Evolutionary conservation across 2,888 invertebrate genomes (phyloP).

Genomic region (Agonopterix arenella): DNA sequence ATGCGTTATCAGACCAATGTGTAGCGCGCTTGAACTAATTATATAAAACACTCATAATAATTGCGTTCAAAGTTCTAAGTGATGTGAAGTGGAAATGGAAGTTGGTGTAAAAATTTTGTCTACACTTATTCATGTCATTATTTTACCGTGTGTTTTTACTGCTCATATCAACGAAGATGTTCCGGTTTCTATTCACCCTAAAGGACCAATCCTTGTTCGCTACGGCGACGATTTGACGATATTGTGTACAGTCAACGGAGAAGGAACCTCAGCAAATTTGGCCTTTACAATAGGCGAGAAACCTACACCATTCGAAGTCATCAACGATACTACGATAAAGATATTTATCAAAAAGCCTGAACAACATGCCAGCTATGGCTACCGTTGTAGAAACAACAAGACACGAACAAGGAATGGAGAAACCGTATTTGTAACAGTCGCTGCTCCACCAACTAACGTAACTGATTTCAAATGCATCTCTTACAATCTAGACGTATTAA

Average conservation of each 20-base stretch:
- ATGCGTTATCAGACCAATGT: no score
- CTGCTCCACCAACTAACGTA: slow-evolving; percentile 78
- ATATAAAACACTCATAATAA: no score
- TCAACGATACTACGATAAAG: slow-evolving; percentile 80
- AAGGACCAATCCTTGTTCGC: slow-evolving; percentile 35
- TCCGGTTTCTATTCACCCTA: no score
- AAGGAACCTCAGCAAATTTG: slow-evolving; percentile 54
- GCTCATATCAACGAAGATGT: no score
- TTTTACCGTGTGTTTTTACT: no score
- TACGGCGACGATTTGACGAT: slow-evolving; percentile 80
- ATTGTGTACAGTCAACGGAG: slow-evolving; percentile 75
- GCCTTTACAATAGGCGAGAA: slow-evolving; percentile 46
- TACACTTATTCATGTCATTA: no score
- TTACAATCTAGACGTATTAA: slow-evolving; percentile 83
- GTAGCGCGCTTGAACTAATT: no score
- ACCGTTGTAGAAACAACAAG: slow-evolving; percentile 66
- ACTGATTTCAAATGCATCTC: slow-evolving; percentile 84
- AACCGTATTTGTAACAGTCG: slow-evolving; percentile 50
- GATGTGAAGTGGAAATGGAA: no score
- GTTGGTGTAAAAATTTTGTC: no score
- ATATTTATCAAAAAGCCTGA: slow-evolving; percentile 69
- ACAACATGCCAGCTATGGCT: slow-evolving; percentile 26
- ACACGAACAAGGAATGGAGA: slow-evolving; percentile 26
- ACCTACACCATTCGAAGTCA: slow-evolving; percentile 44
- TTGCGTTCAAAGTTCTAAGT: no score